Evolutionary conservation across 2,113 vertebrate species (phyloP).

Genomic region (Indri indri): DNA sequence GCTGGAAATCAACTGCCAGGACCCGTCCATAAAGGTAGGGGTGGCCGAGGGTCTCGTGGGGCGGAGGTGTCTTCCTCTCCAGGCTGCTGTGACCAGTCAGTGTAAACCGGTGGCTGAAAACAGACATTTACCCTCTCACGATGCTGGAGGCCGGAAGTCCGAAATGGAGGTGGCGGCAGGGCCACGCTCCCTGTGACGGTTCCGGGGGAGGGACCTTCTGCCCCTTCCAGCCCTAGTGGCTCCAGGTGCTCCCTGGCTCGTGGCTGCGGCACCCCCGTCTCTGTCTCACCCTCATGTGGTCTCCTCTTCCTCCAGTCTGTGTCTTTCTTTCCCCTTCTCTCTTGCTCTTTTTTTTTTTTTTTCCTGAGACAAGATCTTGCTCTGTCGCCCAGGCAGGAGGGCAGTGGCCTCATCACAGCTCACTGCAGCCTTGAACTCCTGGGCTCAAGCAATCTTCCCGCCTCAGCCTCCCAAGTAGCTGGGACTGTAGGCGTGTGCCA

Average conservation of each 20-base stretch:
- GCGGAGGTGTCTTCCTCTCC: background rate
- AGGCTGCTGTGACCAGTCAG: background rate
- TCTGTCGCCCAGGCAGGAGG: too few species aligned
- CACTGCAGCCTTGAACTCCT: too few species aligned
- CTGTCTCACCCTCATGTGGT: background rate
- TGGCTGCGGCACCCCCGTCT: background rate
- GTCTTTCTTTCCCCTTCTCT: background rate
- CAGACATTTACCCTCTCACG: background rate
- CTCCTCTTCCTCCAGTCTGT: background rate
- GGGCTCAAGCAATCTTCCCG: too few species aligned
- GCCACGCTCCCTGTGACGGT: background rate
- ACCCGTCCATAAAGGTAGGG: constrained; percentile 93
- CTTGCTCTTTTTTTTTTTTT: too few species aligned
- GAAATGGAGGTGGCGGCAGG: background rate
- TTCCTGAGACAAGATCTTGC: too few species aligned
- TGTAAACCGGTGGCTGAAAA: background rate
- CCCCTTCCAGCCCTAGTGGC: background rate
- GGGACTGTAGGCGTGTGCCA: too few species aligned
- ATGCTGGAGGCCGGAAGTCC: background rate
- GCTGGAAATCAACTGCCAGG: constrained; percentile 92
- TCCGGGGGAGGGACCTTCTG: background rate
- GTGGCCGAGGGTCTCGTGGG: too few species aligned
- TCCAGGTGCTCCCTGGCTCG: background rate
- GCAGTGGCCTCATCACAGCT: too few species aligned
- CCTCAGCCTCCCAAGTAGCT: too few species aligned